These are phyloP conservation scores for Neoniphon sammara DNA, from an alignment of 2,797 vertebrate genomes.

Conservation along the genomic window DNA sequence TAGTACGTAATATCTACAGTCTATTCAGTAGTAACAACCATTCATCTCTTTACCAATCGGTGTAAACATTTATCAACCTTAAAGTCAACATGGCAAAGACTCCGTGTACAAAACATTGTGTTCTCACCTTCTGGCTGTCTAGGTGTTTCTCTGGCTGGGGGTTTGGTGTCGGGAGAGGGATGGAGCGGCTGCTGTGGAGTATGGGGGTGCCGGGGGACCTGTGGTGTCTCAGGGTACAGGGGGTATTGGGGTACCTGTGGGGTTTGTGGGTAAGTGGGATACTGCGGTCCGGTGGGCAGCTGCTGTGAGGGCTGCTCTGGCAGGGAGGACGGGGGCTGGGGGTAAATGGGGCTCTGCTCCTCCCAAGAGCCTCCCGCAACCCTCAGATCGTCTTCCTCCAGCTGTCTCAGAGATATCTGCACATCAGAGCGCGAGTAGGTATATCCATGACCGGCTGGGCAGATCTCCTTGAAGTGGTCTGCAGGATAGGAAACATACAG, in stretches of 20 bases:
- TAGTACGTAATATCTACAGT: background rate
- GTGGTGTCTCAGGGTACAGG: constrained; percentile 54
- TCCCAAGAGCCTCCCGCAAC: constrained; percentile 69
- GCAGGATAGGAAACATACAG: constrained; percentile 52
- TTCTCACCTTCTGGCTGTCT: constrained; percentile 63
- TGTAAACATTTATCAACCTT: constrained; percentile 37
- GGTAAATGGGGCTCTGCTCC: constrained; percentile 67
- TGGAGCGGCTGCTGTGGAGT: constrained; percentile 56
- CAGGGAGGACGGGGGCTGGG: constrained; percentile 64
- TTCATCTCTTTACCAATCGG: constrained; percentile 12
- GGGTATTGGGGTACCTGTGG: constrained; percentile 64
- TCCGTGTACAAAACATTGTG: background rate
- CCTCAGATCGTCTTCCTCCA: constrained; percentile 88
- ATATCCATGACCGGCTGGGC: constrained; percentile 85
- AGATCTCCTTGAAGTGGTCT: constrained; percentile 88
- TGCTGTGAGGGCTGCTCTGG: constrained; percentile 50
- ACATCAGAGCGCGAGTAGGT: constrained; percentile 85
- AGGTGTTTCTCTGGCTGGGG: constrained; percentile 53
- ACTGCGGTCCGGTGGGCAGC: constrained; percentile 30
- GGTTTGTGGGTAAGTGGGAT: constrained; percentile 56
- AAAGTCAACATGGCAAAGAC: constrained; percentile 27
- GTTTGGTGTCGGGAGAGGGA: constrained; percentile 37
- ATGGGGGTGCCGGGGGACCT: constrained; percentile 52
- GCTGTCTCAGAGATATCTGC: constrained; percentile 86
- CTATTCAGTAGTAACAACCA: constrained; percentile 10